Conservation (phyloP, 2,888 invertebrate species). For the Mystacides longicornis region DNA sequence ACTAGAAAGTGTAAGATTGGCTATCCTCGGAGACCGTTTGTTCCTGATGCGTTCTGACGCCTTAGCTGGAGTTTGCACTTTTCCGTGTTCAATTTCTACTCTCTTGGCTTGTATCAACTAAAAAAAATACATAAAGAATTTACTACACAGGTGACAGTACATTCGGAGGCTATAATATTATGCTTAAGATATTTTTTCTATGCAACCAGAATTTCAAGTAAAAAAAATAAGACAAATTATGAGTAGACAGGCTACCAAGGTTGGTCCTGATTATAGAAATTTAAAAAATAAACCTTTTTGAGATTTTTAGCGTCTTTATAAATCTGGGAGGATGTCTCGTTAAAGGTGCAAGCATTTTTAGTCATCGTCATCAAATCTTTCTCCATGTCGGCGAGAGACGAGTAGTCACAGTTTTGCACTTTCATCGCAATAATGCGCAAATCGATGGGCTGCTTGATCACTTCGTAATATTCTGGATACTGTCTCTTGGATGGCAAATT, state of each 20-base stretch:
- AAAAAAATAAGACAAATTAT: too few species aligned
- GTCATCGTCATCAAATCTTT: slow-evolving; percentile 85
- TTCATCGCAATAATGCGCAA: slow-evolving; percentile 86
- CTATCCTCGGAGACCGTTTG: slow-evolving; percentile 40
- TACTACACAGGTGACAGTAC: too few species aligned
- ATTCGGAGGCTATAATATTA: too few species aligned
- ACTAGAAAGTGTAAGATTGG: slow-evolving; percentile 18
- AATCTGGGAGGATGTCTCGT: slow-evolving; percentile 93
- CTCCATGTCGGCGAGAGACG: slow-evolving; percentile 73
- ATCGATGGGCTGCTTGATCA: slow-evolving; percentile 92
- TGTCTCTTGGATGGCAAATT: slow-evolving; percentile 85
- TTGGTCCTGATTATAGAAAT: too few species aligned
- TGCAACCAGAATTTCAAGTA: too few species aligned
- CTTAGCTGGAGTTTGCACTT: slow-evolving; percentile 51
- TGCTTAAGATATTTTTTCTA: too few species aligned
- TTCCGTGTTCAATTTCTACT: slow-evolving; percentile 65
- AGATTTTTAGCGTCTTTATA: slow-evolving; percentile 90
- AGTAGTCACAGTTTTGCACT: slow-evolving; percentile 80
- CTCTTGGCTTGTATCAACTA: slow-evolving; percentile 60
- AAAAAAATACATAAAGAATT: background rate
- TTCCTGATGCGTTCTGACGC: slow-evolving; percentile 64
- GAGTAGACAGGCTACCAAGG: too few species aligned
- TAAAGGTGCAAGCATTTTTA: slow-evolving; percentile 91
- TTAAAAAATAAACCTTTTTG: slow-evolving; percentile 55
- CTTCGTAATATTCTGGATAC: slow-evolving; percentile 92